Base-by-base conservation (phyloP, 2,113 vertebrate species). In the Festucalex cinctus region DNA sequence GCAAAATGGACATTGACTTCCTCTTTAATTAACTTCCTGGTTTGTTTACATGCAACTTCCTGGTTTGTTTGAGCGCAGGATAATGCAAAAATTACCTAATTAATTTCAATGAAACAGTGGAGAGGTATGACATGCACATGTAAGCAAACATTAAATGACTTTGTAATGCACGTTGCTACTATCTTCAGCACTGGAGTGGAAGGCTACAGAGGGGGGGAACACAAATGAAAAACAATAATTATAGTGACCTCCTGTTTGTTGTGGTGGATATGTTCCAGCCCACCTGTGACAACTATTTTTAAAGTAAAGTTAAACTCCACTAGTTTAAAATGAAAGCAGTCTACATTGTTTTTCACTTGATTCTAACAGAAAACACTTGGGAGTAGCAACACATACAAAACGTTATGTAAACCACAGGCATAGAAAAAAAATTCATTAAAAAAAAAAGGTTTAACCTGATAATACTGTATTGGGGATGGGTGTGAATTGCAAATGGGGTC, bases 61-160 rank as follows among this genome's bases (percentile, higher is more conserved):
- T 44, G 60, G 22, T 59, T 59, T 36, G 28, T 58, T 58, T 59
- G 28, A 36, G 35, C 36, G 17, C 57, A 59, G 22, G 60, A 62
- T 43, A 17, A 62, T 36, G 22, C 60, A 62, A 61, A 61, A 43
- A 26, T 6, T 57, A 26, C 26, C 54, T 17, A 57, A 57, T 57
- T 32, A 57, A 57, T 57, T 57, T 57, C 54, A 28, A 35, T 57
- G 54, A 57, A 57, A 57, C 24, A 7, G 3, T 57, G 26, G 54
- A 32, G 26, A 57, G 16, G 54, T 56, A 17, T 32, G 26, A 28
- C 54, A 19, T 32, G 54, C 14, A 57, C 24, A 28, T 17, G 26
- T 26, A 32, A 32, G 26, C 53, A 56, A 28, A 28, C 51, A 24
- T 54, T 26, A 51, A 51, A 53, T 13, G 9, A 53, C 6, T 53